Conservation (phyloP, 2,797 vertebrate genomes). For the Sebastes vulpes region DNA sequence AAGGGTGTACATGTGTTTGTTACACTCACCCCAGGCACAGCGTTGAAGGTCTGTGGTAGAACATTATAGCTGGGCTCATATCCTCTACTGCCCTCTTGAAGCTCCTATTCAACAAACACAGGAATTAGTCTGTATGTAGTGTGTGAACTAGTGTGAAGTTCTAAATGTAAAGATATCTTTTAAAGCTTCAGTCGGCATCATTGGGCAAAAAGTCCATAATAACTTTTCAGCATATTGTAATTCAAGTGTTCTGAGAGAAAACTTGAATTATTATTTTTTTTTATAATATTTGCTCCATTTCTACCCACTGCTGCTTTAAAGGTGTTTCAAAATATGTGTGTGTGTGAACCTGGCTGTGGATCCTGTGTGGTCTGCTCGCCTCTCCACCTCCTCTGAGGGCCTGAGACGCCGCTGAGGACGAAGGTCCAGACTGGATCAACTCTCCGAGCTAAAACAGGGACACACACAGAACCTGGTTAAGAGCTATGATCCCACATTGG, state of each 20-base stretch:
- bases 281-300: too few species aligned
- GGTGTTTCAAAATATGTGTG: not conserved
- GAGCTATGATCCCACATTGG: not conserved
- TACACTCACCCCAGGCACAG: slow-evolving; percentile 67
- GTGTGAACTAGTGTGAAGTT: not conserved
- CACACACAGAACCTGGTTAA: not conserved
- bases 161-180: not conserved
- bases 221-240: too few species aligned
- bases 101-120: slow-evolving; percentile 59
- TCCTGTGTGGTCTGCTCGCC: slow-evolving; percentile 55
- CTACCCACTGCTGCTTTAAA: too few species aligned
- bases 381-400: slow-evolving; percentile 75
- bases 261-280: too few species aligned
- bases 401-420: slow-evolving; percentile 86
- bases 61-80: slow-evolving; percentile 77
- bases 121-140: not conserved
- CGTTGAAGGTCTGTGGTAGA: slow-evolving; percentile 57
- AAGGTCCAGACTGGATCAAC: slow-evolving; percentile 87
- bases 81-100: slow-evolving; percentile 68
- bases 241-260: too few species aligned
- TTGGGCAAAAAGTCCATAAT: too few species aligned
- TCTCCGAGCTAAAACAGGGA: slow-evolving; percentile 89
- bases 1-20: not conserved
- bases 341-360: slow-evolving; percentile 71
- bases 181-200: too few species aligned